phyloP scores from a whole-genome alignment of 2,888 invertebrate genomes.

The Ophion obscuratus region DNA sequence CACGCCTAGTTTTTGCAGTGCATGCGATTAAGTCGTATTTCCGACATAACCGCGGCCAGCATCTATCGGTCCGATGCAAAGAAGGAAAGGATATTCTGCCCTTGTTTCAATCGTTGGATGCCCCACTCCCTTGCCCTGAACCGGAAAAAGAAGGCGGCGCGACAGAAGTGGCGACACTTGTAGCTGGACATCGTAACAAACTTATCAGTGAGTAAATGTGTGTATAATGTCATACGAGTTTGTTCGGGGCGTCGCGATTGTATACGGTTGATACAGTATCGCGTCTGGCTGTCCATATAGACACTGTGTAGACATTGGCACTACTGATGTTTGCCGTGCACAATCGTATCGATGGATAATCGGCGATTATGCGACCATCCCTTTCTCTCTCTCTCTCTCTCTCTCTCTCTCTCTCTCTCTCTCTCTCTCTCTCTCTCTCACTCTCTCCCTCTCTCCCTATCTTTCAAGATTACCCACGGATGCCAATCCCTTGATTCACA shows the following conservation, averaged over 20 bases:
- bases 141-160: no score
- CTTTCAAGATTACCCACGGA: background rate
- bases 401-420: background rate
- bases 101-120: no score
- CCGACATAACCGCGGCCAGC: no score
- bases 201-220: conserved; percentile 40
- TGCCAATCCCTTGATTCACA: background rate
- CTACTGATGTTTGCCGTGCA: conserved; percentile 52
- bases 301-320: conserved; percentile 43
- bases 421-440: background rate
- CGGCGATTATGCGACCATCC: conserved; percentile 31
- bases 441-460: background rate
- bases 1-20: no score
- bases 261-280: conserved; percentile 31
- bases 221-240: conserved; percentile 44
- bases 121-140: no score
- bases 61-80: no score
- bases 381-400: background rate
- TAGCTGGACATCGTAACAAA: conserved; percentile 1
- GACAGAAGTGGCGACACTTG: background rate
- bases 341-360: conserved; percentile 59
- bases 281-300: conserved; percentile 31
- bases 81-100: no score
- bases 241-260: conserved; percentile 35
- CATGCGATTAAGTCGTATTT: no score